phyloP scores from a whole-genome alignment of 2,797 vertebrate species.

The Acanthiza pusilla region DNA sequence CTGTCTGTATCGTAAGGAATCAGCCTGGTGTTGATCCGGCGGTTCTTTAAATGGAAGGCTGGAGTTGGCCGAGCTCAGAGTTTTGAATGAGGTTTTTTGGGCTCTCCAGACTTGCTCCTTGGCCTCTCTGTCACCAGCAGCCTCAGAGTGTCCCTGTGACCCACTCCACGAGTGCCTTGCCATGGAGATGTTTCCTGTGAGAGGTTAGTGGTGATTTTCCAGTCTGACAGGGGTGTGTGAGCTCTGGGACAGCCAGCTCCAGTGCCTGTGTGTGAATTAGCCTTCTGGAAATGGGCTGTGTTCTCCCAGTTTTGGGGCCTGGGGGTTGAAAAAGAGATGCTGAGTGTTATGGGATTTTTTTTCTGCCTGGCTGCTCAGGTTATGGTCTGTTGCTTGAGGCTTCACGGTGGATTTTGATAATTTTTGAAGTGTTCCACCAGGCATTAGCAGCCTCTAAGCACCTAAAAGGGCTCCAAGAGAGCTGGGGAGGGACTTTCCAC shows the following conservation, averaged over 20 bases:
- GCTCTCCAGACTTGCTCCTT: background rate
- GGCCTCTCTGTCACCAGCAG: background rate
- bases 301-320: accelerated
- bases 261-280: accelerated
- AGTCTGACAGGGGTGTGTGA: accelerated
- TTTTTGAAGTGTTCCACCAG: background rate
- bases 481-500: background rate
- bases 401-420: background rate
- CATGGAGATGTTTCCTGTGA: background rate
- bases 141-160: background rate
- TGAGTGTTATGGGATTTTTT: accelerated
- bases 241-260: accelerated
- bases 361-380: background rate
- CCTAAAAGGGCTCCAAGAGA: background rate
- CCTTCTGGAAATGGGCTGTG: background rate
- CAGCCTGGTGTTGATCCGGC: background rate
- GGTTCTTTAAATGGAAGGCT: background rate
- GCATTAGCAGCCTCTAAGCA: background rate
- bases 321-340: background rate
- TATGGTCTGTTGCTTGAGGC: background rate
- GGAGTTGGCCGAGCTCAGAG: background rate
- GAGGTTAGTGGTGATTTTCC: background rate
- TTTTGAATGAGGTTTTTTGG: background rate
- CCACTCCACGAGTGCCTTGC: accelerated
- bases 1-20: background rate